Percentiles rank a stretch among this genome's conserved stretches.
phyloP scores from a whole-genome alignment of 2,888 invertebrate genomes.

The Antitype chi region DNA sequence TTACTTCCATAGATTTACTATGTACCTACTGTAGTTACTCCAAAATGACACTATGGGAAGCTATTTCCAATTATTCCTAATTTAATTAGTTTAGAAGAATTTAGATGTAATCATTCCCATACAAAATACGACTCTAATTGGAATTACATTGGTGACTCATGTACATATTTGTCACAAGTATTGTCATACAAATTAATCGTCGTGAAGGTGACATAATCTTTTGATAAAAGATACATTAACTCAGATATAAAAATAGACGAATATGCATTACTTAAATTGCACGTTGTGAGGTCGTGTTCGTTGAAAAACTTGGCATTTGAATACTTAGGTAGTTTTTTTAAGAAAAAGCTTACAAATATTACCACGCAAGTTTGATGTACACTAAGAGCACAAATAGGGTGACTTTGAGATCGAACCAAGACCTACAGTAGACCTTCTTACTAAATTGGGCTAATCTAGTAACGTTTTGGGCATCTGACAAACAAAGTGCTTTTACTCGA shows the following conservation, averaged over 20 bases:
- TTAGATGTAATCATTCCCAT: slow-evolving; percentile 30
- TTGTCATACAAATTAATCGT: slow-evolving; percentile 41
- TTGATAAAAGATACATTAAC: slow-evolving; percentile 54
- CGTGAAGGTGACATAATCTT: slow-evolving; percentile 51
- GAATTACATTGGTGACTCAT: slow-evolving; percentile 50
- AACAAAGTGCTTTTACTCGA: too few species aligned
- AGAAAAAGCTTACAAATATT: background rate
- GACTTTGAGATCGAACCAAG: too few species aligned
- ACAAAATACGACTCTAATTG: slow-evolving; percentile 39
- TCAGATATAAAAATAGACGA: slow-evolving; percentile 57
- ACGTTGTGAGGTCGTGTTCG: slow-evolving; percentile 29
- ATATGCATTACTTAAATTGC: slow-evolving; percentile 38
- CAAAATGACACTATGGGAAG: background rate
- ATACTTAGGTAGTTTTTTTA: background rate
- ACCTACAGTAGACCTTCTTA: too few species aligned
- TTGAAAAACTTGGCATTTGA: slow-evolving; percentile 38
- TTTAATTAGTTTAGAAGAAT: slow-evolving; percentile 19
- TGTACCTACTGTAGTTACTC: background rate
- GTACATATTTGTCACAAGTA: slow-evolving; percentile 48
- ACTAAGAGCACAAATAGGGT: too few species aligned
- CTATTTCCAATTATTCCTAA: slow-evolving; percentile 5
- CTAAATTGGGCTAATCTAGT: too few species aligned
- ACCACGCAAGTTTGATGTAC: too few species aligned
- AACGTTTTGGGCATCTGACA: too few species aligned
- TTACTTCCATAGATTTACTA: background rate